These are phyloP conservation scores for Pseudopipra pipra DNA, from an alignment of 2,113 vertebrate genomes.

Conservation along the genomic window DNA sequence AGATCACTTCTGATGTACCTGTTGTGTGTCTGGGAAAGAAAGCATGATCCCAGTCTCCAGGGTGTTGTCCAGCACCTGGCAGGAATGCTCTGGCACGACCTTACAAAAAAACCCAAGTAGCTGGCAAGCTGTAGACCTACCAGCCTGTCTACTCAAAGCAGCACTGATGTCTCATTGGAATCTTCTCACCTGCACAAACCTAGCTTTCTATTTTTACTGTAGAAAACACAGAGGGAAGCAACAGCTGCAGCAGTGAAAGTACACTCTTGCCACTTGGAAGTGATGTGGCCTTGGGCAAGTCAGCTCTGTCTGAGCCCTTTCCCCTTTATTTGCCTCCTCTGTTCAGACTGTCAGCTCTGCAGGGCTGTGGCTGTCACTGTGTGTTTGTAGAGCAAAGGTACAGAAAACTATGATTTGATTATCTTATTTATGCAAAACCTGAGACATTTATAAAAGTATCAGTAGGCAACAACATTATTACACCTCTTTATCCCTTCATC, in stretches of 20 bases:
- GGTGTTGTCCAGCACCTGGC: neutral
- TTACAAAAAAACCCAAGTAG: neutral
- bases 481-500: neutral
- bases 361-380: neutral
- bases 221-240: neutral
- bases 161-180: rapidly evolving
- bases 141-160: neutral
- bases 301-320: neutral
- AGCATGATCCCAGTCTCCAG: rapidly evolving
- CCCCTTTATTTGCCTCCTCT: neutral
- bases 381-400: neutral
- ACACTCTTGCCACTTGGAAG: neutral
- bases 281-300: neutral
- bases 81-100: neutral
- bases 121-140: neutral
- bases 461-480: neutral
- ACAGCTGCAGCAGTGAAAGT: neutral
- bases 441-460: neutral
- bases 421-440: neutral
- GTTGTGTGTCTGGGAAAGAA: neutral
- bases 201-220: neutral
- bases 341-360: neutral
- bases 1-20: neutral
- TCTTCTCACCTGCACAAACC: neutral
- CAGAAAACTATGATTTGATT: neutral